Percentiles rank a stretch among this genome's conserved stretches.
These are phyloP conservation scores for Chelonia mydas DNA, from an alignment of 2,797 vertebrate genomes.

Conservation along the genomic window DNA sequence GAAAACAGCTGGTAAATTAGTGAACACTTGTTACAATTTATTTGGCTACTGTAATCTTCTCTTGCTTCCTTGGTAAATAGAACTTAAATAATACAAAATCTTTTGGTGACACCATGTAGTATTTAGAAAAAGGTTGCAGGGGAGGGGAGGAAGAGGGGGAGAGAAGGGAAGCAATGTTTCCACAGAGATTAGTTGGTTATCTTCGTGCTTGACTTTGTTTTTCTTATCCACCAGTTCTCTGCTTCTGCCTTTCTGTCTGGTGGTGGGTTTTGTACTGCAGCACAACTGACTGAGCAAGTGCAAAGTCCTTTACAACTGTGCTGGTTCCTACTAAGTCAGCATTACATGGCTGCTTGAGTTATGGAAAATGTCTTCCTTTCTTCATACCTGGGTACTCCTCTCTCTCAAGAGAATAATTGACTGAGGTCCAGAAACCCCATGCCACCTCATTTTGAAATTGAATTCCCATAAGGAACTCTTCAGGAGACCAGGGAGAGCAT, in stretches of 20 bases:
- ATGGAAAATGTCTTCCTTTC: neutral
- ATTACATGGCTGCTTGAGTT: neutral
- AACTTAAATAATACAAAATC: constrained; percentile 9
- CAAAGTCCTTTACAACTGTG: neutral
- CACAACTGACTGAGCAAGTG: neutral
- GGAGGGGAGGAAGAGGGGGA: no score
- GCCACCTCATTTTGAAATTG: neutral
- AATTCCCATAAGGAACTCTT: neutral
- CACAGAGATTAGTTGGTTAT: neutral
- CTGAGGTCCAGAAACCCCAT: neutral
- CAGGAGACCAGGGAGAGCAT: neutral
- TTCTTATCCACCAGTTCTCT: neutral
- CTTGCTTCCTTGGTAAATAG: constrained; percentile 37
- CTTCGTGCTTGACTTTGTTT: neutral
- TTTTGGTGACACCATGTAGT: constrained; percentile 16
- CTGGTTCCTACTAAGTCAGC: neutral
- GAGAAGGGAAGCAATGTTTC: neutral
- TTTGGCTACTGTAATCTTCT: constrained; percentile 36
- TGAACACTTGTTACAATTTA: constrained; percentile 11
- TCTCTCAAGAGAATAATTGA: neutral
- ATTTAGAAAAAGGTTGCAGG: constrained; percentile 13
- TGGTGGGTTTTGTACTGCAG: neutral
- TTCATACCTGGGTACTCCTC: neutral
- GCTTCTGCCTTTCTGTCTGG: neutral
- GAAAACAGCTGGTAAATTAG: constrained; percentile 63